phyloP scores from a whole-genome alignment of 2,888 invertebrate genomes.

The Lamellibrachia columna region DNA sequence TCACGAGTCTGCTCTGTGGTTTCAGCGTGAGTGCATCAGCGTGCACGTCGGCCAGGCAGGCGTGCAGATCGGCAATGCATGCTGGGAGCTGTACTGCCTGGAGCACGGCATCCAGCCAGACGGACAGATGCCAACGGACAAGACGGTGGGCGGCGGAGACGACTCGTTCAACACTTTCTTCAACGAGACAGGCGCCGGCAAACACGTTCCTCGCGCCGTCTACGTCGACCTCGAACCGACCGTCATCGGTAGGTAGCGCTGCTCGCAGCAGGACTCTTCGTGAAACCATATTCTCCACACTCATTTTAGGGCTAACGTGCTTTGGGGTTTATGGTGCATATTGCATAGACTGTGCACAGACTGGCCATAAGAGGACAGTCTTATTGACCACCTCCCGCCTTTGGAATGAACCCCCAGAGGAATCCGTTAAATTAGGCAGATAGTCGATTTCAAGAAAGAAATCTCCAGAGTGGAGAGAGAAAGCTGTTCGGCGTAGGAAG shows the following conservation, averaged over 20 bases:
- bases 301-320: not conserved
- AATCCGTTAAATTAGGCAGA: too few relatives aligned
- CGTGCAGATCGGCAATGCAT: conserved; percentile 70
- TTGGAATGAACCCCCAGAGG: too few relatives aligned
- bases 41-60: conserved; percentile 69
- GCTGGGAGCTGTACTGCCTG: conserved; percentile 71
- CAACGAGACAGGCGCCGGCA: conserved; percentile 90
- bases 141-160: conserved; percentile 78
- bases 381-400: too few relatives aligned
- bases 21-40: conserved; percentile 68
- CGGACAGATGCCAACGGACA: conserved; percentile 78
- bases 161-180: conserved; percentile 85
- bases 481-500: too few relatives aligned
- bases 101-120: conserved; percentile 71
- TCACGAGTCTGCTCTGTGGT: conserved; percentile 17
- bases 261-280: not conserved
- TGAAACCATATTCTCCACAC: not conserved
- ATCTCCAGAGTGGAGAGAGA: too few relatives aligned
- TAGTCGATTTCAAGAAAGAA: too few relatives aligned
- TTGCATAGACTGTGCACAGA: too few relatives aligned
- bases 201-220: conserved; percentile 90
- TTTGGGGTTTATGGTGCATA: not conserved
- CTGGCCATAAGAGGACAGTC: too few relatives aligned
- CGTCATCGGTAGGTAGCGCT: conserved; percentile 73
- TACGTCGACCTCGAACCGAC: conserved; percentile 97